Evolutionary conservation across 2,888 invertebrate genomes (phyloP).

Genomic region (Schizotus pectinicornis): DNA sequence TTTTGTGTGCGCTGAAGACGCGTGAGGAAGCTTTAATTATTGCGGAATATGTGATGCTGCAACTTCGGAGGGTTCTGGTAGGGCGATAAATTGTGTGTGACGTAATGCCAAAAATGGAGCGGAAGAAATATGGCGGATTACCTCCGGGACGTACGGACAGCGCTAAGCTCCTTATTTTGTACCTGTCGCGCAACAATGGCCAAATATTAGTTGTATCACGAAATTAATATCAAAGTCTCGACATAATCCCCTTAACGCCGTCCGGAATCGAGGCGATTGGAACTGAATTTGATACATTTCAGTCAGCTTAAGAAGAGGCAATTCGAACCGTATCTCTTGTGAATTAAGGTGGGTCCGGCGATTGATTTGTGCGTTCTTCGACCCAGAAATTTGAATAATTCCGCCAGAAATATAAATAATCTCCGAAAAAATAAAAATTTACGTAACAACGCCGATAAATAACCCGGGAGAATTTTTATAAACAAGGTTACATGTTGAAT

Average conservation of each 20-base stretch:
- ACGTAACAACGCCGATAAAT: background rate
- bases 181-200: constrained; percentile 22
- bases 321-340: background rate
- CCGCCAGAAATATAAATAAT: background rate
- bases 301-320: constrained; percentile 15
- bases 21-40: no score
- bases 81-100: no score
- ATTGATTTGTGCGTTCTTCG: background rate
- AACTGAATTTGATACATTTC: constrained; percentile 19
- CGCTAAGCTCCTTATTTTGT: constrained; percentile 28
- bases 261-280: background rate
- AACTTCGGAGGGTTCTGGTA: no score
- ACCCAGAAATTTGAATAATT: background rate
- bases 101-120: no score
- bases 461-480: constrained; percentile 2
- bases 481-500: constrained; percentile 2
- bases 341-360: no score
- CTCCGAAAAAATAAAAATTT: constrained; percentile 4
- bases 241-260: constrained; percentile 33
- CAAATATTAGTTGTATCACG: constrained; percentile 21
- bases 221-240: constrained; percentile 32
- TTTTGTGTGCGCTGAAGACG: no score
- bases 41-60: no score
- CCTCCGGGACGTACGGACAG: constrained; percentile 3
- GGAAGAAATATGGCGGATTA: background rate